Base-by-base conservation (phyloP, 35 echinoderm and acorn worm genomes). In the Holothuria glaberrima region DNA sequence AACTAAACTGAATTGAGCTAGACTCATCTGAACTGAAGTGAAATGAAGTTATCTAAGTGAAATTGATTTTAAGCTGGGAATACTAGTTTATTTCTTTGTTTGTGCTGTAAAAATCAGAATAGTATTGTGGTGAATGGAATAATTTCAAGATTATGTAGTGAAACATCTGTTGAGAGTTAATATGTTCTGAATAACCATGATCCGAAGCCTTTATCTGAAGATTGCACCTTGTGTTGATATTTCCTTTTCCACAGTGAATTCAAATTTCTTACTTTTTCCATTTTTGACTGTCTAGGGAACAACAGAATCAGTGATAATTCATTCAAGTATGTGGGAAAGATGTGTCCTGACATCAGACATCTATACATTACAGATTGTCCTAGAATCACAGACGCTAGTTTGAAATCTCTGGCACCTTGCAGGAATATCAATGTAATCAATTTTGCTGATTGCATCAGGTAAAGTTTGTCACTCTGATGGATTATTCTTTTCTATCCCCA, bases 381-480 rank as follows among this genome's bases (percentile, higher is more conserved):
- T n/a, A 67, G 97, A 33, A 86, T 99, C n/a, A 99, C 97, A 20
- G 97, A 99, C 56, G 93, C 93, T 16, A 90, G 87, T 71, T 91
- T 95, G 30, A 99, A 99, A 80, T 99, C 97, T 18, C 79, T 99
- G 29, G 93, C 96, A 17, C 88, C 93, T 16, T 99, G 97, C 58
- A 92, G 94, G 22, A 95, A 99, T 71, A 95, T 99, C 88, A 95
- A 95, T 32, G 86, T 99, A 10, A 83, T 99, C 31, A 99, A 99
- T 74, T 74, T 99, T 60, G 97, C 97, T 19, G 97, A 99, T 45
- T 99, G 97, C 35, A 94, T 99, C 68, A 93, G 97, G 97, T n/a
- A n/a, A n/a, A n/a, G n/a, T 99, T 33, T 16, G 92, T 61, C 36
- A 14, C 33, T 16, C 45, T 46, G 30, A n/a, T 20, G 31, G 74